A percentile compares a stretch with the other conserved stretches of the same genome.
Evolutionary conservation across 2,797 vertebrate genomes (phyloP).

Genomic region (Lepus townsendii): DNA sequence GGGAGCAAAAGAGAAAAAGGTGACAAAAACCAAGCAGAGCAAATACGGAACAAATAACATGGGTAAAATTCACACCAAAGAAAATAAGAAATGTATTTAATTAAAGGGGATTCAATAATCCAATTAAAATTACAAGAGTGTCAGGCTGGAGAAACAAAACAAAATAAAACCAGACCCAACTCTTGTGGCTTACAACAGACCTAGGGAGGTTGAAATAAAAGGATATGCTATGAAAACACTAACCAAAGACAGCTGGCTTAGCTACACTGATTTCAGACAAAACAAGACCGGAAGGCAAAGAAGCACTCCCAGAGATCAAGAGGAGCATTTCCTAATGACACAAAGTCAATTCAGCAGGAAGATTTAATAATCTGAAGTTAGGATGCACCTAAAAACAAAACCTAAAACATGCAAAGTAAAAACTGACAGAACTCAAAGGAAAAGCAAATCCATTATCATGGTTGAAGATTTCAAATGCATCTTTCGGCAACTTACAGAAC

Average conservation of each 20-base stretch:
- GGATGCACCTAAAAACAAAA: slow-evolving; percentile 59
- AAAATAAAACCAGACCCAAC: not conserved
- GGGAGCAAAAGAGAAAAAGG: not conserved
- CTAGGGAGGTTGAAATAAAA: not conserved
- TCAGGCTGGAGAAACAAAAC: not conserved
- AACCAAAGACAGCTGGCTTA: not conserved
- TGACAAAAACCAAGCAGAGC: not conserved
- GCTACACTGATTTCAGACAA: not conserved
- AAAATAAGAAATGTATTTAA: slow-evolving; percentile 1
- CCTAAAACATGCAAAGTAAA: slow-evolving; percentile 30
- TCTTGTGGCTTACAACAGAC: not conserved
- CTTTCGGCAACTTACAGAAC: slow-evolving; percentile 51
- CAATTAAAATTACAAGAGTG: slow-evolving; percentile 40
- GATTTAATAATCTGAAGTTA: slow-evolving; percentile 56
- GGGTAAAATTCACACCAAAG: slow-evolving; percentile 18
- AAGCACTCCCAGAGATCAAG: slow-evolving; percentile 51
- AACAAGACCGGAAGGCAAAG: not conserved
- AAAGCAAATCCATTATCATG: slow-evolving; percentile 48
- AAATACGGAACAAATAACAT: slow-evolving; percentile 48
- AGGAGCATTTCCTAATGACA: not conserved
- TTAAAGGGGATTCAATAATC: not conserved
- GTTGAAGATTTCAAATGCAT: slow-evolving; percentile 58
- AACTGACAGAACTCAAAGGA: slow-evolving; percentile 1
- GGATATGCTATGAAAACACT: not conserved
- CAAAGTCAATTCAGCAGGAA: slow-evolving; percentile 52